Base-by-base conservation (phyloP, 2,797 vertebrate genomes). In the Argyrosomus regius region DNA sequence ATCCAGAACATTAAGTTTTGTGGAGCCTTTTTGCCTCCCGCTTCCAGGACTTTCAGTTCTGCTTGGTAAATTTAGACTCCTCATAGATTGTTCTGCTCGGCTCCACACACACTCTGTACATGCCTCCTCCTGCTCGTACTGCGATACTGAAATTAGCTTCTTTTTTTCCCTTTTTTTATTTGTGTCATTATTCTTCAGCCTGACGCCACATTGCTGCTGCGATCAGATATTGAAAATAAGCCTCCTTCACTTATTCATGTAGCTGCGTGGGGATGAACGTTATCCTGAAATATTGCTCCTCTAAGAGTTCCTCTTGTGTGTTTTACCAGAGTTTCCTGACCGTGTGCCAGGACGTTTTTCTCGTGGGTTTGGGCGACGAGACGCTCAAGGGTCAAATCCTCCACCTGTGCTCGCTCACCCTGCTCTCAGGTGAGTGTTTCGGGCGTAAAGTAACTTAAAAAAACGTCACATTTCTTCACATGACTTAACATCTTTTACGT, bases 301-400 rank as follows among this genome's bases (percentile, higher is more conserved):
- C 10, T 17, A 20, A 70, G 46, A 75, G 31, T 31, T 31, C 31
- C 35, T 39, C 35, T 39, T 41, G 61, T 78, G 52, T 1, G 0
- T 71, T 61, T 61, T 12, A 5, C 17, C 93, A 99, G 98, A 92
- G 84, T 52, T 98, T 96, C 88, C 89, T 99, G 86, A 86, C 89
- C 0, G 93, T 97, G 18, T 96, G 96, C 82, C 95, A 96, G 72
- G 97, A 99, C 5, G 89, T 96, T 58, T 72, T 98, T 56, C 96
- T 97, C 62, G 94, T 98, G 46, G 96, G 97, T 86, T 92, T 98
- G 68, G 96, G 94, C 0, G 95, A 97, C 56, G 17, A 77, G 31
- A 62, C 76, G 0, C 98, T 99, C 91, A 97, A 95, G 80, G 80
- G 84, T 77, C 91, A 92, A 1, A 75, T 97, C 81, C 92, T 99